Percentiles rank a stretch among this genome's conserved stretches.
phyloP scores from a whole-genome alignment of 2,113 vertebrate species.

The Trochalopteron elliotii region DNA sequence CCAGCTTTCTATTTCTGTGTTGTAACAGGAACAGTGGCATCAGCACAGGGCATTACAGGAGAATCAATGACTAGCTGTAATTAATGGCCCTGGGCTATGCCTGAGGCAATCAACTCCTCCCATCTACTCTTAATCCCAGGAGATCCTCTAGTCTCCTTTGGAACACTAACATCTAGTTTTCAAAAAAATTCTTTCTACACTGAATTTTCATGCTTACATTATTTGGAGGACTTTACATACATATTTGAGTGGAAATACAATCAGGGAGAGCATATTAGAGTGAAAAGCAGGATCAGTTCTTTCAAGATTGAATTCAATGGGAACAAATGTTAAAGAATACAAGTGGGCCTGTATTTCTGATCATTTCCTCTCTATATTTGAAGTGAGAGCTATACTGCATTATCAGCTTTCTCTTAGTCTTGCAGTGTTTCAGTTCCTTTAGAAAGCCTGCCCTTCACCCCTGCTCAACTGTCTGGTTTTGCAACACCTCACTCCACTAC shows the following conservation, averaged over 20 bases:
- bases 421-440: background rate
- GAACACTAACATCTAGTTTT: background rate
- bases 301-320: background rate
- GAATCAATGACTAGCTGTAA: constrained; percentile 43
- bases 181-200: background rate
- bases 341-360: background rate
- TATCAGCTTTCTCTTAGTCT: background rate
- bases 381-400: background rate
- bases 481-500: background rate
- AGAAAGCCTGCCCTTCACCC: background rate
- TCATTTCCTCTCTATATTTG: background rate
- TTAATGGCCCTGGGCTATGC: constrained; percentile 11
- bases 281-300: background rate
- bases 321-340: background rate
- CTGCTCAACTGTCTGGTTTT: background rate
- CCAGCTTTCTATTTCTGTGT: background rate
- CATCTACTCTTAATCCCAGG: constrained; percentile 37
- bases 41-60: constrained; percentile 9
- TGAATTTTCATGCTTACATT: background rate
- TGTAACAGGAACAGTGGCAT: background rate
- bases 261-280: background rate
- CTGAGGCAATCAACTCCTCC: constrained; percentile 29
- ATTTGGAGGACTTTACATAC: background rate
- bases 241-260: background rate
- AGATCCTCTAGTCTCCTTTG: background rate